phyloP scores from a whole-genome alignment of 2,888 invertebrate genomes.

The Euspilapteryx auroguttella region DNA sequence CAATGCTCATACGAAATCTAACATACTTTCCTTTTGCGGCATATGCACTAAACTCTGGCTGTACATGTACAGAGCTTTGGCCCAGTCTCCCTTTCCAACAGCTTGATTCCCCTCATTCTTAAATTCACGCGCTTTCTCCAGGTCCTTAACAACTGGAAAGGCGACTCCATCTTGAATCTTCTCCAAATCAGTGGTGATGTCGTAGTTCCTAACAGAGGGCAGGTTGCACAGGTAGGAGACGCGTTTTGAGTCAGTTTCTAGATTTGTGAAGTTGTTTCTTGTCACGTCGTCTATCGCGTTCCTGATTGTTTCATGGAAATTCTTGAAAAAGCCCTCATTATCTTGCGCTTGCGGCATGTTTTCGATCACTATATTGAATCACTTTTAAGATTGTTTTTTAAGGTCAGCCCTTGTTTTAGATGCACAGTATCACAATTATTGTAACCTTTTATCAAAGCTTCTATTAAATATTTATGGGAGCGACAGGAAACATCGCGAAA shows the following conservation, averaged over 20 bases:
- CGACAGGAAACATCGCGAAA: conserved; percentile 13
- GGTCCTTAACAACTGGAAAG: conserved; percentile 55
- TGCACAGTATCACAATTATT: too few species aligned
- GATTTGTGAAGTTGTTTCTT: conserved; percentile 64
- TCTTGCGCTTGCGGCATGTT: too few species aligned
- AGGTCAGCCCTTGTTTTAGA: too few species aligned
- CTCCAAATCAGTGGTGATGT: conserved; percentile 35
- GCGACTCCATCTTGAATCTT: conserved; percentile 29
- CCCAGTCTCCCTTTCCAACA: conserved; percentile 72
- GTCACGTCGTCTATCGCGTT: conserved; percentile 56
- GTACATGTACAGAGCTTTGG: conserved; percentile 69
- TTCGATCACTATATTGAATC: too few species aligned
- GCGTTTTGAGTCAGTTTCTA: conserved; percentile 66
- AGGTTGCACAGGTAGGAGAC: conserved; percentile 63
- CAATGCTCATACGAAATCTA: too few species aligned
- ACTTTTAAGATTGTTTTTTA: too few species aligned
- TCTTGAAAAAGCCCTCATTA: conserved; percentile 61
- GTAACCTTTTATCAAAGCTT: too few species aligned
- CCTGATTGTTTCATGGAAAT: conserved; percentile 64
- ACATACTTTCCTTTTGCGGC: conserved; percentile 70
- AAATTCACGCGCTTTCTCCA: conserved; percentile 59
- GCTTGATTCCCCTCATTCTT: conserved; percentile 74
- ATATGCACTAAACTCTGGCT: conserved; percentile 68
- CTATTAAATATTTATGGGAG: too few species aligned
- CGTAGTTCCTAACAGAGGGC: conserved; percentile 47